Evolutionary conservation across 1,140 invertebrate genomes (phyloP), one percentile per base, ranked within the genome.

Genomic region (Spodoptera litura): DNA sequence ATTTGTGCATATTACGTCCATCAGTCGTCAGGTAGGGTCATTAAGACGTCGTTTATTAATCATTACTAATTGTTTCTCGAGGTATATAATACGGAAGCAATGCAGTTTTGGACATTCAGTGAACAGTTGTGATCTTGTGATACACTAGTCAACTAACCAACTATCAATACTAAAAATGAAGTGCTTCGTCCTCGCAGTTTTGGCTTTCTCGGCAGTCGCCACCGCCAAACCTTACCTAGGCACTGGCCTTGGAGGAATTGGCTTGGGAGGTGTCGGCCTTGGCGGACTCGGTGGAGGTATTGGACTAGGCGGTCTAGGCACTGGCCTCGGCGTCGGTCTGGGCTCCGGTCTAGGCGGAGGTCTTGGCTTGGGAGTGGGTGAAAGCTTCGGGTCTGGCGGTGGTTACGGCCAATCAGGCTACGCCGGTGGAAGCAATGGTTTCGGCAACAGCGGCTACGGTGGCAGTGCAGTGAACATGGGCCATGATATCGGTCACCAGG

Each of bases 401-500:
- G 35, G 56, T 3, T 74, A 74, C 72, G 78, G 61, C 25, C 55
- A 61, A 5, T 61, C 75, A 25, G 72, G 51, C 1, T 68, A 77
- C 15, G 53, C 15, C 31, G 38, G 38, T 44, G 38, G 38, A 44
- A 44, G 38, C 38, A 44, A 44, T 44, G 38, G 38, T 44, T 44
- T 6, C 12, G 27, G 38, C 13, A 11, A 31, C 20, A 61, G 56
- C 52, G 78, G 78, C 4, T 72, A 72, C 27, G 27, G 38, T 6
- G 52, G 6, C 10, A n/a, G 15, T 5, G 68, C 68, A 15, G 52
- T 64, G 5, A 15, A 20, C 11, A 11, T 12, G 9, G 70, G 35
- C 38, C 78, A 82, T 31, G 64, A 80, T 12, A 44, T 79, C 10
- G 68, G 74, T 12, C 77, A 58, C 49, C 59, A 74, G 8, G 70